Evolutionary conservation across 1,140 invertebrate species (phyloP).

Genomic region (Episyrphus balteatus): DNA sequence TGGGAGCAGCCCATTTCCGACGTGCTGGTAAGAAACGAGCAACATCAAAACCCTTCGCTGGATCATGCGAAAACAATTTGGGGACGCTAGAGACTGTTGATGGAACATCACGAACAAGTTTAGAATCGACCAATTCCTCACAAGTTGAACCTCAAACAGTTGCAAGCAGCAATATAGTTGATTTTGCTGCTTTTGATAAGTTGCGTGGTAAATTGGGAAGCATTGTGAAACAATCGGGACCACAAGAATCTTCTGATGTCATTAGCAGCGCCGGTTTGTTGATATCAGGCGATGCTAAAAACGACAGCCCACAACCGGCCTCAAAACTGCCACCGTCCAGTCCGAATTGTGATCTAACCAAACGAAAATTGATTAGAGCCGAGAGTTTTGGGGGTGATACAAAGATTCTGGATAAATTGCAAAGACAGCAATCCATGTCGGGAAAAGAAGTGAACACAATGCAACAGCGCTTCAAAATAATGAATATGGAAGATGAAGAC

Average conservation of each 20-base stretch:
- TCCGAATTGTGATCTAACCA: conserved; percentile 6
- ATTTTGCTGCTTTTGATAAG: conserved; percentile 46
- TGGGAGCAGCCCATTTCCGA: conserved; percentile 78
- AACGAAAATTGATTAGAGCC: conserved; percentile 41
- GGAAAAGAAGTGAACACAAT: conserved; percentile 1
- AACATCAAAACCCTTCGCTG: conserved; percentile 37
- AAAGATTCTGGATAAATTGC: conserved; percentile 59
- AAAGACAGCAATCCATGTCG: conserved; percentile 28
- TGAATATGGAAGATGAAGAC: conserved; percentile 22
- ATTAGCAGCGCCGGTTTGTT: conserved; percentile 49
- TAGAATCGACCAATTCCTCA: conserved; percentile 39
- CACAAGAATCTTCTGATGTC: conserved; percentile 32
- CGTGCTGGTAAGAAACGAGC: conserved; percentile 53
- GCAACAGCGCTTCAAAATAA: conserved; percentile 34
- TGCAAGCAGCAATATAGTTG: conserved; percentile 22
- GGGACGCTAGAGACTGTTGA: conserved; percentile 41
- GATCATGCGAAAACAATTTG: conserved; percentile 31
- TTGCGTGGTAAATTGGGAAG: conserved; percentile 48
- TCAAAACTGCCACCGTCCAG: conserved; percentile 9
- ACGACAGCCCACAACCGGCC: background rate
- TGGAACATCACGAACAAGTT: conserved; percentile 40
- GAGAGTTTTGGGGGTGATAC: conserved; percentile 67
- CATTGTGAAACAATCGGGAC: conserved; percentile 47
- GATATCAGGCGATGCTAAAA: conserved; percentile 33
- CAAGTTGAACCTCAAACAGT: conserved; percentile 14